Evolutionary conservation across 64 coral and sea anemone genomes (phyloP).

Genomic region (Pocillopora verrucosa): DNA sequence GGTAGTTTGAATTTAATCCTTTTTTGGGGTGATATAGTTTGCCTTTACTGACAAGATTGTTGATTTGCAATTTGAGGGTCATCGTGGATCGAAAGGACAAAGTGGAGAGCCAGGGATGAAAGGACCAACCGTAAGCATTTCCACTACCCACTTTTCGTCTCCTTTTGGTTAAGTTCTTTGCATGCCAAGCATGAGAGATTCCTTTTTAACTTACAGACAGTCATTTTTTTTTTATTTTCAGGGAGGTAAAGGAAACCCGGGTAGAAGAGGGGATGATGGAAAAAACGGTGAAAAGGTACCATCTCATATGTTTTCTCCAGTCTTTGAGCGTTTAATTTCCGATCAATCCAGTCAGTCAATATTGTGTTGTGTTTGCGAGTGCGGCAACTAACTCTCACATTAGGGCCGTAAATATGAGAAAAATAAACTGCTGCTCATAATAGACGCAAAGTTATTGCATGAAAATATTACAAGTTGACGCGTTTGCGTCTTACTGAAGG

Average conservation of each 20-base stretch:
- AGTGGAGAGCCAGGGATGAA: slow-evolving; percentile 1
- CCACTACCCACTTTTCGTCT: background rate
- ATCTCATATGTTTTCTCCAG: background rate
- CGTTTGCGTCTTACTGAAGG: too few species aligned
- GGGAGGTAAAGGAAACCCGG: slow-evolving; percentile 48
- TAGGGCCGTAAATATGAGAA: too few species aligned
- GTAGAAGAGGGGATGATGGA: slow-evolving; percentile 26
- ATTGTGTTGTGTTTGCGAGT: too few species aligned
- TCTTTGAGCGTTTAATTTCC: too few species aligned
- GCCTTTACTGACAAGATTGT: background rate
- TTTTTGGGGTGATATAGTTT: background rate
- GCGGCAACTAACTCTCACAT: too few species aligned
- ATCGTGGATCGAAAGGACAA: slow-evolving; percentile 39
- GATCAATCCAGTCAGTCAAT: too few species aligned
- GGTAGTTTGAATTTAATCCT: background rate
- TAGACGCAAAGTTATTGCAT: too few species aligned
- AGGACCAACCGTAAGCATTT: slow-evolving; percentile 22
- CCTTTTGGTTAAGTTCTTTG: too few species aligned
- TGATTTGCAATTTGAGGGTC: slow-evolving; percentile 5
- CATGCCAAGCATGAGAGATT: too few species aligned
- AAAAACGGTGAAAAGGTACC: slow-evolving; percentile 22
- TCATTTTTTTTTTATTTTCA: background rate
- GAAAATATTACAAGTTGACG: too few species aligned
- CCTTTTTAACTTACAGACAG: too few species aligned
- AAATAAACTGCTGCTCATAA: too few species aligned